Conservation (phyloP, 2,888 invertebrate genomes). For the Agrochola lota region DNA sequence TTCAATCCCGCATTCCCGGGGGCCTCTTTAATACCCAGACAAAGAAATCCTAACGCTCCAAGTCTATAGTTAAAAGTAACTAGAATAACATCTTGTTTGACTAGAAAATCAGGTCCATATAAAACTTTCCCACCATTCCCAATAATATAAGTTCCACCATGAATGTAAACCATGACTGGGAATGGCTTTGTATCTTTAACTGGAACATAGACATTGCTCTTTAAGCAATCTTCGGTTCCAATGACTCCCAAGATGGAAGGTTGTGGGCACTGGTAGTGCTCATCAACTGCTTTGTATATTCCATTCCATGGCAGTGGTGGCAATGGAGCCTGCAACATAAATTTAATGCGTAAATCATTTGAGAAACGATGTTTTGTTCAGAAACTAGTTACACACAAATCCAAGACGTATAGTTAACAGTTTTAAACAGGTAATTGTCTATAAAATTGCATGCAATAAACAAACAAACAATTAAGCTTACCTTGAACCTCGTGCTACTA, state of each 20-base stretch:
- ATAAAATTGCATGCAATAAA: conserved; percentile 15
- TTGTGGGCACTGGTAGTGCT: conserved; percentile 66
- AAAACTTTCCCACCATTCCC: conserved; percentile 80
- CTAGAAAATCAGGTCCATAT: conserved; percentile 78
- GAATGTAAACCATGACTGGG: conserved; percentile 82
- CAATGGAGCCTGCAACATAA: conserved; percentile 76
- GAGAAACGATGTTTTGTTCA: background rate
- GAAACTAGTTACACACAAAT: background rate
- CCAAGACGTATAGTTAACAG: background rate
- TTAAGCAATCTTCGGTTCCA: conserved; percentile 80
- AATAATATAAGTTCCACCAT: conserved; percentile 80
- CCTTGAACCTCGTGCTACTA: conserved; percentile 44
- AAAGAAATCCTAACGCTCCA: conserved; percentile 79
- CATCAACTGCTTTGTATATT: conserved; percentile 77
- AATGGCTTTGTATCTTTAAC: conserved; percentile 66
- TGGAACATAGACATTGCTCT: conserved; percentile 80
- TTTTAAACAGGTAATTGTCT: conserved; percentile 11
- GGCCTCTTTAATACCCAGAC: conserved; percentile 79
- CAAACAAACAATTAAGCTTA: conserved; percentile 34
- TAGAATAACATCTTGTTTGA: conserved; percentile 79
- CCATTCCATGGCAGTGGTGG: conserved; percentile 80
- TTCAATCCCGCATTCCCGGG: conserved; percentile 83
- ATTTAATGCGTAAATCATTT: background rate
- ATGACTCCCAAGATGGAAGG: conserved; percentile 66
- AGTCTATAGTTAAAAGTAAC: conserved; percentile 83